A percentile compares a stretch with the other conserved stretches of the same genome.
Evolutionary conservation across 2,797 vertebrate species (phyloP).

Genomic region (Sebastes oblongus): DNA sequence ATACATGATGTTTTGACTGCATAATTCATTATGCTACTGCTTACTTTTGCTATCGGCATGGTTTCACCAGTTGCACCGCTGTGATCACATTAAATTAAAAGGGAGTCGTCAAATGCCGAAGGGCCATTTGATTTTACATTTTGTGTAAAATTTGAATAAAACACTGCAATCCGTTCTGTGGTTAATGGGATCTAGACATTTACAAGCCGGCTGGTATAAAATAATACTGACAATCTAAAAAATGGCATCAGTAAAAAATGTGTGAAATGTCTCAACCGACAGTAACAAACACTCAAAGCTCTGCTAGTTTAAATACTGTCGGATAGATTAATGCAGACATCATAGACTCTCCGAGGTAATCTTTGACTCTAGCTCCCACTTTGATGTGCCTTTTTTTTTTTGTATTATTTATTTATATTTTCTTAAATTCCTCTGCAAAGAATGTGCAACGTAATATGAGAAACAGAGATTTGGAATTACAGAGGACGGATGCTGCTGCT

Average conservation of each 20-base stretch:
- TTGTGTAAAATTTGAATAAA: conserved; percentile 24
- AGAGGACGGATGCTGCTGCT: conserved; percentile 6
- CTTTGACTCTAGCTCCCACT: conserved; percentile 64
- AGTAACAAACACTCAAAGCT: conserved; percentile 14
- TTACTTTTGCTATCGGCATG: conserved; percentile 11
- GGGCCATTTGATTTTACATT: background rate
- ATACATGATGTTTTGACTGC: conserved; percentile 23
- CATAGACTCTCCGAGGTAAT: conserved; percentile 55
- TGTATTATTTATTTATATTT: conserved; percentile 48
- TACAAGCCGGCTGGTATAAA: conserved; percentile 4
- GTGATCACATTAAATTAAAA: conserved; percentile 19
- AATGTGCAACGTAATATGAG: conserved; percentile 58
- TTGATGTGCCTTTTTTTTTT: conserved; percentile 62
- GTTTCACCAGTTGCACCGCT: conserved; percentile 3
- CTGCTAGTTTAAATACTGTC: conserved; percentile 29
- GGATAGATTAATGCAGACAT: conserved; percentile 60
- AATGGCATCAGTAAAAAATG: background rate
- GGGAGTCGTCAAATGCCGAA: background rate
- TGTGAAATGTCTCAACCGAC: background rate
- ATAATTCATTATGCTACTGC: conserved; percentile 43
- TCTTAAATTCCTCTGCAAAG: conserved; percentile 33
- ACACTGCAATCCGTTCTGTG: background rate
- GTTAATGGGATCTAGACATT: conserved; percentile 33
- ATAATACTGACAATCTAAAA: background rate
- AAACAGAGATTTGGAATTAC: conserved; percentile 45